A percentile compares a stretch with the other conserved stretches of the same genome.
Conservation (phyloP, 2,888 invertebrate genomes). For the Mimas tiliae region DNA sequence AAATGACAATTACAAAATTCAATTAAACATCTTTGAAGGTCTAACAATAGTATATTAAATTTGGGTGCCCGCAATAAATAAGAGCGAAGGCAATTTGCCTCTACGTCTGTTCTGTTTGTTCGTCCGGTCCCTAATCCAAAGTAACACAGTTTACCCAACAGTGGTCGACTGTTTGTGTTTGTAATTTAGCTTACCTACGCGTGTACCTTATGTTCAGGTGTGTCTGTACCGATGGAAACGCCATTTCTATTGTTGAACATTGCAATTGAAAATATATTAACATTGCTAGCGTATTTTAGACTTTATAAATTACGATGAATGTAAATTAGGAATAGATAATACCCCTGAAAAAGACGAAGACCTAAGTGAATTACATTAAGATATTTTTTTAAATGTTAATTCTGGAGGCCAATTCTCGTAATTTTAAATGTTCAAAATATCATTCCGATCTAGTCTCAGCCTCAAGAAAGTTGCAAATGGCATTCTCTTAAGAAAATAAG, state of each 20-base stretch:
- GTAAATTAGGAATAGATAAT: too few species aligned
- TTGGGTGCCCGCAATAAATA: slow-evolving; percentile 64
- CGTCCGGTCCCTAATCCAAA: slow-evolving; percentile 68
- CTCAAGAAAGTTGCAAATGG: too few species aligned
- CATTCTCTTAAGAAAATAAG: too few species aligned
- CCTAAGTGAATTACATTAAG: too few species aligned
- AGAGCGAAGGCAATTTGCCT: slow-evolving; percentile 57
- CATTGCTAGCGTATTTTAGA: too few species aligned
- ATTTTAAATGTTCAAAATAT: too few species aligned
- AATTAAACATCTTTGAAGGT: slow-evolving; percentile 38
- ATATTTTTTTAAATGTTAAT: too few species aligned
- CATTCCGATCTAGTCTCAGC: too few species aligned
- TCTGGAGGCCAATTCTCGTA: too few species aligned
- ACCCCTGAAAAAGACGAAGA: too few species aligned
- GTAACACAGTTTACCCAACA: slow-evolving; percentile 70
- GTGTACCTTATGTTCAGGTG: slow-evolving; percentile 15
- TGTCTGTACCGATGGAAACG: slow-evolving; percentile 15
- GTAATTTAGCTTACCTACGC: slow-evolving; percentile 61
- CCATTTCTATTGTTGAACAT: not conserved
- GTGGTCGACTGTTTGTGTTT: slow-evolving; percentile 63
- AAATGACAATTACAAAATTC: slow-evolving; percentile 33
- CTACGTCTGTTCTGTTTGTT: slow-evolving; percentile 57
- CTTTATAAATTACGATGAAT: too few species aligned
- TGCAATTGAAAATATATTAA: too few species aligned
- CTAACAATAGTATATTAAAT: slow-evolving; percentile 41